phyloP scores from a whole-genome alignment of 2,888 invertebrate genomes.

The Spisula subtruncata region DNA sequence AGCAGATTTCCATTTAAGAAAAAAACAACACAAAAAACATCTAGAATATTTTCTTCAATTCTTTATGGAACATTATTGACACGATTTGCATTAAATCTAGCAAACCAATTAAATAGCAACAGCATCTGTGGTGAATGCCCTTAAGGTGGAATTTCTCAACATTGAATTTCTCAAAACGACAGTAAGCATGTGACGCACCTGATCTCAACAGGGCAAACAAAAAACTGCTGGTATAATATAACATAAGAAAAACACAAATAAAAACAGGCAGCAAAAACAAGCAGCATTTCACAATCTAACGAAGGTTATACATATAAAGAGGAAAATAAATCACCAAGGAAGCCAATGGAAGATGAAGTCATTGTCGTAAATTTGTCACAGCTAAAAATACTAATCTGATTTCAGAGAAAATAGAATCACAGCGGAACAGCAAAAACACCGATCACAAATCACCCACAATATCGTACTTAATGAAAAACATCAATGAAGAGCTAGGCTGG shows the following conservation, averaged over 20 bases:
- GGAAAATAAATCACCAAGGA: neutral
- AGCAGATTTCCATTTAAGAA: too few species aligned
- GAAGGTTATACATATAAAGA: neutral
- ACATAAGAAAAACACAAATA: neutral
- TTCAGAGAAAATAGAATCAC: neutral
- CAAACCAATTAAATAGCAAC: neutral
- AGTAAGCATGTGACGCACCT: neutral
- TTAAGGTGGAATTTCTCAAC: neutral
- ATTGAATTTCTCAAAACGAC: too few species aligned
- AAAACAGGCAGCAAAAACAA: neutral
- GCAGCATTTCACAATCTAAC: neutral
- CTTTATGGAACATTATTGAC: too few species aligned
- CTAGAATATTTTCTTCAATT: too few species aligned
- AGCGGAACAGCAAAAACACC: neutral
- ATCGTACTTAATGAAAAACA: neutral
- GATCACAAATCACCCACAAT: slow-evolving; percentile 10
- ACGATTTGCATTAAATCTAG: too few species aligned
- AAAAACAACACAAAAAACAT: too few species aligned
- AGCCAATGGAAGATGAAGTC: neutral
- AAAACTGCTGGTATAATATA: neutral
- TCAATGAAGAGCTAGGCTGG: too few species aligned
- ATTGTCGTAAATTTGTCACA: neutral
- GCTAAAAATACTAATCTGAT: slow-evolving; percentile 5
- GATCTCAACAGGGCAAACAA: neutral
- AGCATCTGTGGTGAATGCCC: neutral